Base-by-base conservation (phyloP, 2,797 vertebrate species). In the Spheniscus humboldti region DNA sequence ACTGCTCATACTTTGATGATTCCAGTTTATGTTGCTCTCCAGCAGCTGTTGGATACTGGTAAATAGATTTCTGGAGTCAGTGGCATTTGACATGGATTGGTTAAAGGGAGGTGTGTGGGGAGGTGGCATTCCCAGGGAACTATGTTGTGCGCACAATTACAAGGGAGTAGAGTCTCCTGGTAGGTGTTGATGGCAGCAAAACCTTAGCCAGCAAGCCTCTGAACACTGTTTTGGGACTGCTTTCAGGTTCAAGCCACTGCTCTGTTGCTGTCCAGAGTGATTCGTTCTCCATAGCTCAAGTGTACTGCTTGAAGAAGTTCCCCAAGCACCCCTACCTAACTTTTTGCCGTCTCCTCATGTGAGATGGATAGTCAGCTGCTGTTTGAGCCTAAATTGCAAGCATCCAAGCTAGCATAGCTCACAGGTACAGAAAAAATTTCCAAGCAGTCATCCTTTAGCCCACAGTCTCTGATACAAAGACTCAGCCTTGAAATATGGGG, bases 11-110 rank as follows among this genome's bases (percentile, higher is more conserved):
- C 68, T 91, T 87, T 5, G 1, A 72, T 83, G 89, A 55, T 91
- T 79, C 78, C 92, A 91, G 86, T 91, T 78, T 69, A 72, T 84
- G 69, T 92, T 94, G 62, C 35, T 86, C 27, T 90, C 41, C 73
- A 92, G 92, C 50, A 90, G 62, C 73, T 66, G 37, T 62, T 93
- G 35, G 37, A 45, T 82, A 56, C 82, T 76, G 63, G 60, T 41
- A 91, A 86, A 71, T 77, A 68, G 23, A 55, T 85, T 77, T 83
- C 78, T 95, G 88, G 64, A 95, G 73, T 88, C 88, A 94, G 78
- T 79, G 68, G 41, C 63, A 30, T 95, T 93, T 84, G 71, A 71
- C 60, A 91, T 67, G 83, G 79, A 11, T 35, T 85, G 75, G 15
- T 94, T 82, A 39, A 89, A 91, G 69, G 83, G 50, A 81, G 18